phyloP scores from a whole-genome alignment of 2,113 vertebrate species.

The Spheniscus mendiculus region DNA sequence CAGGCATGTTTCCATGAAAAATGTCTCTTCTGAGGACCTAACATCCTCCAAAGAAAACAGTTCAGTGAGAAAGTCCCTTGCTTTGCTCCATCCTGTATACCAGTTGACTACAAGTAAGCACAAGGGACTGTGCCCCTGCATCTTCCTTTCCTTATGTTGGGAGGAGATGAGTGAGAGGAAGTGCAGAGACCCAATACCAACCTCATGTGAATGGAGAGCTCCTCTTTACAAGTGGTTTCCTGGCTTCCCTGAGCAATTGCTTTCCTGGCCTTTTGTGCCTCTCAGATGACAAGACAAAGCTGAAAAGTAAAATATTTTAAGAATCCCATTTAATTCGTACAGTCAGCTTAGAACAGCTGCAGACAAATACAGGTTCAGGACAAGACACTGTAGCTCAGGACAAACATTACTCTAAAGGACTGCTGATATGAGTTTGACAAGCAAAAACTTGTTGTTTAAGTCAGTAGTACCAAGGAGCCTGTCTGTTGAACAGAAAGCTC shows the following conservation, averaged over 20 bases:
- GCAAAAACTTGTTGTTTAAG: background rate
- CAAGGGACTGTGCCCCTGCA: background rate
- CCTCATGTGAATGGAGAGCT: background rate
- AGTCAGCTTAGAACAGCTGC: background rate
- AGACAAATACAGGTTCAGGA: background rate
- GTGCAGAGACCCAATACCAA: background rate
- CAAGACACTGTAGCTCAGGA: background rate
- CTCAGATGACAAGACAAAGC: background rate
- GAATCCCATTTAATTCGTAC: background rate
- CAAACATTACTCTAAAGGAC: background rate
- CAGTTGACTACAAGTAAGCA: background rate
- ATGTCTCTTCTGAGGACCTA: background rate
- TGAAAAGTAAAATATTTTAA: background rate
- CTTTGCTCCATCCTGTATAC: background rate
- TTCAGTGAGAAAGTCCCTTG: background rate
- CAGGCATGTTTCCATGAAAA: background rate
- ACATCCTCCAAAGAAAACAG: background rate
- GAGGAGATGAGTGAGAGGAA: background rate
- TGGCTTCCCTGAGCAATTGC: background rate
- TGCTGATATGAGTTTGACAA: background rate
- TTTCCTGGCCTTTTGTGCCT: background rate
- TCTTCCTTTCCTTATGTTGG: background rate
- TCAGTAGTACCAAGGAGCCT: background rate
- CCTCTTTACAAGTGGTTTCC: background rate
- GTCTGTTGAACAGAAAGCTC: background rate